Evolutionary conservation across 2,797 vertebrate species (phyloP).

Genomic region (Pogonophryne albipinna): DNA sequence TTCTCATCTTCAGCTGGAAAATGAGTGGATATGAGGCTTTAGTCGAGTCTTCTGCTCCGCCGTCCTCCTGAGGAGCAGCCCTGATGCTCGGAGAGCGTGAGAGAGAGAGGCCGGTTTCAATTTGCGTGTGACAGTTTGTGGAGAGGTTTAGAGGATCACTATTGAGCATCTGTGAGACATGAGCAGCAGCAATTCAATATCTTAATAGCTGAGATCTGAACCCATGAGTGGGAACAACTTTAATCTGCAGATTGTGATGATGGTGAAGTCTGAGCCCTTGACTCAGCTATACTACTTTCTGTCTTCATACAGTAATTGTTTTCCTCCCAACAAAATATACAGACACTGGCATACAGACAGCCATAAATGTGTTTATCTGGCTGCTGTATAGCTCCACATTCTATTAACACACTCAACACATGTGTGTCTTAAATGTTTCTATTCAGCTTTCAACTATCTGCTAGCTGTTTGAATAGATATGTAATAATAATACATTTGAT

Average conservation of each 20-base stretch:
- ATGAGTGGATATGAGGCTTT: conserved; percentile 33
- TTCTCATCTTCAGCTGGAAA: conserved; percentile 23
- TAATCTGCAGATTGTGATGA: conserved; percentile 19
- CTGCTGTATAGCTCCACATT: too few species aligned
- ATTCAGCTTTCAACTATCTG: neutral
- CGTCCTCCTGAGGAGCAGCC: conserved; percentile 17
- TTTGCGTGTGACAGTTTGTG: conserved; percentile 29
- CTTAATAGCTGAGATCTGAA: conserved; percentile 35
- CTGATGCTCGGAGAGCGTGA: neutral
- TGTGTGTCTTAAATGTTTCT: neutral
- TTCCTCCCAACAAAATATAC: too few species aligned
- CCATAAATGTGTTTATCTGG: neutral
- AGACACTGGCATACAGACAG: neutral
- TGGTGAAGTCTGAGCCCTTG: neutral
- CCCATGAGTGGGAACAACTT: conserved; percentile 11
- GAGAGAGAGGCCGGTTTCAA: conserved; percentile 21
- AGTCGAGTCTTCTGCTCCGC: conserved; percentile 4
- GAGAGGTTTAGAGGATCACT: conserved; percentile 22
- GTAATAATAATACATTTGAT: too few species aligned
- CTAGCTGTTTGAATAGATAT: neutral
- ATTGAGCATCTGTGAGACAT: conserved; percentile 39
- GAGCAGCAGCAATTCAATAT: conserved; percentile 42
- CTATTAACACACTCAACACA: too few species aligned
- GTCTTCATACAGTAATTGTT: neutral
- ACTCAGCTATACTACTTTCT: neutral